Evolutionary conservation across 2,113 vertebrate species (phyloP), one percentile per base, ranked within the genome.

Genomic region (Collichthys lucidus): DNA sequence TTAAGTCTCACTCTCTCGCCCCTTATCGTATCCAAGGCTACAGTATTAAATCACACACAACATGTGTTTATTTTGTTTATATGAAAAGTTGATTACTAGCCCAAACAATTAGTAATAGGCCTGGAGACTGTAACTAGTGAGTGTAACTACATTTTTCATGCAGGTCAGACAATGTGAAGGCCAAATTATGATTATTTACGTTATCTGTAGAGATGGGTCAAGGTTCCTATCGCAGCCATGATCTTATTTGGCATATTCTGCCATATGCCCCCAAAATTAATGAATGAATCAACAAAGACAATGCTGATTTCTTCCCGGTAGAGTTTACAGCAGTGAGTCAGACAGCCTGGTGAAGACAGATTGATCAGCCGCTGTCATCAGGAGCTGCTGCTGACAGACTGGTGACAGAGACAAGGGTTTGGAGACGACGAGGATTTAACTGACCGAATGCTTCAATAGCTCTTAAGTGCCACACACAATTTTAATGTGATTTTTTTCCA

Each of bases 51-150:
- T 73, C 12, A n/a, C 20, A 44, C 47, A 9, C 11, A 26, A 7
- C n/a, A 29, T 53, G 66, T 79, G 26, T 69, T 53, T 40, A 40
- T 24, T 63, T 74, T 26, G 20, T 61, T 73, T 22, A 17, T 11
- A 11, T 49, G 14, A 49, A 40, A 60, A 40, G 26, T 42, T 62
- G 4, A 35, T 49, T 60, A n/a, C 40, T 20, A 11, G 50, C 11
- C 2, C 29, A 46, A 22, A 29, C n/a, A 44, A 55, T 15, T 62
- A 14, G 26, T 1, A 35, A 2, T 17, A 40, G 20, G 11, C 35
- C 50, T 66, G 17, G 11, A 57, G 62, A 19, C 35, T 14, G 5
- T 24, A 15, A 42, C 14, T 63, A 47, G 59, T 47, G 11, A 52
- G 29, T 4, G 24, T 49, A 16, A 24, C 15, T 5, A 46, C 0